Percentiles rank a stretch among this genome's conserved stretches.
Evolutionary conservation across 2,888 invertebrate species (phyloP).

Genomic region (Harpalus rufipes): DNA sequence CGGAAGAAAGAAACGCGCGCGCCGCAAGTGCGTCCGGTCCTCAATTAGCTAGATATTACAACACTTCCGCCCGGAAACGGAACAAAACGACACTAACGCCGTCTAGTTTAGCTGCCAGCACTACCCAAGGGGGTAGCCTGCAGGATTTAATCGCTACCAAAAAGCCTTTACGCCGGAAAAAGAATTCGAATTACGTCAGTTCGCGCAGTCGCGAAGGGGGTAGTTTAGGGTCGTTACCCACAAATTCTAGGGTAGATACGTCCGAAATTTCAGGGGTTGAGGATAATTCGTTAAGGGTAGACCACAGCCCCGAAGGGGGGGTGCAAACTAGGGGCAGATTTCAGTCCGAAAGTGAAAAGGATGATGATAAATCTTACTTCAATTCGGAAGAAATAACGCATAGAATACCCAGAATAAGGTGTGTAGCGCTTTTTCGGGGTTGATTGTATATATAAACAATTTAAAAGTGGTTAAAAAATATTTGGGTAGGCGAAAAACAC

Average conservation of each 20-base stretch:
- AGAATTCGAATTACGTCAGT: constrained; percentile 70
- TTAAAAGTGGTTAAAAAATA: no score
- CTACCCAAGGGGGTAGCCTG: constrained; percentile 78
- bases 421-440: no score
- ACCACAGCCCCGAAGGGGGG: no score
- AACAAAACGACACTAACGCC: constrained; percentile 63
- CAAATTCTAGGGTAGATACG: neutral
- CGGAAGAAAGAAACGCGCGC: constrained; percentile 83
- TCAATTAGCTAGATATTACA: constrained; percentile 76
- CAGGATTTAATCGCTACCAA: constrained; percentile 77
- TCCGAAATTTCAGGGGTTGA: neutral
- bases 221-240: constrained; percentile 29
- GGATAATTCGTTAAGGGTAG: no score
- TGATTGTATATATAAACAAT: no score
- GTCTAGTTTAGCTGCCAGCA: constrained; percentile 71
- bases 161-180: neutral
- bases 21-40: constrained; percentile 78
- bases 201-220: constrained; percentile 74
- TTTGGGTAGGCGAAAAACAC: no score
- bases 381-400: neutral
- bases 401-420: neutral
- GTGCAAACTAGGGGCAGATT: neutral
- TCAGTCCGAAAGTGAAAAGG: neutral
- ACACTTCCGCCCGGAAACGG: constrained; percentile 75
- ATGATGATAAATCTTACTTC: neutral